Evolutionary conservation across 2,888 invertebrate species (phyloP).

Genomic region (Auanema sp.): DNA sequence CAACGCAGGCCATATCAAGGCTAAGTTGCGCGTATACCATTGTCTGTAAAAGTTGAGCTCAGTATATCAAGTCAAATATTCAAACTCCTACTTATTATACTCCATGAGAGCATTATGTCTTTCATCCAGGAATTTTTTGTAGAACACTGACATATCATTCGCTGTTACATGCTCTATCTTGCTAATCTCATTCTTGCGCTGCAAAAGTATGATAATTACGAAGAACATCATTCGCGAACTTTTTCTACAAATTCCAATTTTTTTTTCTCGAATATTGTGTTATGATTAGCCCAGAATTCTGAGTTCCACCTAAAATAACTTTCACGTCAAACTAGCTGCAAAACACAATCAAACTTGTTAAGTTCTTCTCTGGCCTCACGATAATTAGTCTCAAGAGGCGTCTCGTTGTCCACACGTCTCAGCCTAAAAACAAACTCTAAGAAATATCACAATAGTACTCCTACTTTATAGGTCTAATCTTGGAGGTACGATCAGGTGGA

Average conservation of each 20-base stretch:
- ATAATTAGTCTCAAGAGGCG: constrained; percentile 47
- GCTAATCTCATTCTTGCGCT: constrained; percentile 50
- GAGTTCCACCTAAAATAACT: constrained; percentile 46
- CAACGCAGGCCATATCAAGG: constrained; percentile 59
- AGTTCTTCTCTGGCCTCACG: constrained; percentile 50
- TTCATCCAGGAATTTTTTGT: constrained; percentile 53
- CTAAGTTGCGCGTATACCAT: constrained; percentile 58
- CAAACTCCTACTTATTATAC: constrained; percentile 50
- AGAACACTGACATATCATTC: constrained; percentile 57
- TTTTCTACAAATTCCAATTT: constrained; percentile 39
- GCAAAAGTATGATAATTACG: neutral
- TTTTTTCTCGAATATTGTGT: constrained; percentile 47
- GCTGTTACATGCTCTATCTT: constrained; percentile 52
- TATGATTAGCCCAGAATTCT: constrained; percentile 58
- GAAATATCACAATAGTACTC: neutral
- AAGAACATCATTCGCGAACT: constrained; percentile 11
- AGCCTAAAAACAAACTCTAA: constrained; percentile 32
- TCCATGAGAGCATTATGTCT: constrained; percentile 39
- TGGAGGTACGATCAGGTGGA: constrained; percentile 54
- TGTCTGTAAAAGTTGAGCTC: constrained; percentile 45
- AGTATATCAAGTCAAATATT: too few species aligned
- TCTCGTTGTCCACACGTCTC: constrained; percentile 52
- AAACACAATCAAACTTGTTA: constrained; percentile 30
- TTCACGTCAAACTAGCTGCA: neutral
- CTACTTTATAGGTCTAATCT: constrained; percentile 54